Conservation (phyloP, 2,113 vertebrate species). For the Aspiorhynchus laticeps region DNA sequence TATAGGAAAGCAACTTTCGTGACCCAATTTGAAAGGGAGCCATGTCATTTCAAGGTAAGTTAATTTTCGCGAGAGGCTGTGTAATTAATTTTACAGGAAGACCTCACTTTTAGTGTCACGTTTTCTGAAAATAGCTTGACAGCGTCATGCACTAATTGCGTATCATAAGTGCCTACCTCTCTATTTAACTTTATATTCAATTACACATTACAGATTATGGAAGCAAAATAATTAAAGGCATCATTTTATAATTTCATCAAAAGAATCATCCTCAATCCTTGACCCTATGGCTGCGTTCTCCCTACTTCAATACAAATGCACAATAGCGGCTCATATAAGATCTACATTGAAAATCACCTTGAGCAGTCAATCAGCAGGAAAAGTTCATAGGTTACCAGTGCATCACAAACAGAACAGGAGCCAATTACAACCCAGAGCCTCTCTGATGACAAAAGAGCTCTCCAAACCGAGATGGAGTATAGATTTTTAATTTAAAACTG, state of each 20-base stretch:
- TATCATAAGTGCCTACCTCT: not conserved
- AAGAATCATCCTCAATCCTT: slow-evolving; percentile 4
- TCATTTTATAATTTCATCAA: not conserved
- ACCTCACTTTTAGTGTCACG: slow-evolving; percentile 9
- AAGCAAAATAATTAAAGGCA: slow-evolving; percentile 11
- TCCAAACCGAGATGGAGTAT: slow-evolving; percentile 40
- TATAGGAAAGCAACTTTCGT: slow-evolving; percentile 12
- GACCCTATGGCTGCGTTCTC: not conserved
- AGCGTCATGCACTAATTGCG: slow-evolving; percentile 23
- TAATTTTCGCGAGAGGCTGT: slow-evolving; percentile 18
- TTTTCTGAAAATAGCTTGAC: slow-evolving; percentile 36
- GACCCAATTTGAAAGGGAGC: slow-evolving; percentile 26
- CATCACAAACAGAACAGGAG: slow-evolving; percentile 45
- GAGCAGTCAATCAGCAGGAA: slow-evolving; percentile 19
- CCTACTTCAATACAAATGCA: not conserved
- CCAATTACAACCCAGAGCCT: slow-evolving; percentile 35
- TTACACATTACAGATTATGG: not conserved
- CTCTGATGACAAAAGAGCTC: slow-evolving; percentile 13
- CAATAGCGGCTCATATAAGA: not conserved
- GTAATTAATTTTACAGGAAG: slow-evolving; percentile 39
- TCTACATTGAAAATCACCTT: slow-evolving; percentile 43
- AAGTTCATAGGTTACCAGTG: slow-evolving; percentile 29
- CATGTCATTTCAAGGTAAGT: slow-evolving; percentile 45
- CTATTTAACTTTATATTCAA: slow-evolving; percentile 24
- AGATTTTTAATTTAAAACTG: slow-evolving; percentile 52